Evolutionary conservation across 2,888 invertebrate genomes (phyloP), one percentile per base, ranked within the genome.

Genomic region (Octonoba sinensis): DNA sequence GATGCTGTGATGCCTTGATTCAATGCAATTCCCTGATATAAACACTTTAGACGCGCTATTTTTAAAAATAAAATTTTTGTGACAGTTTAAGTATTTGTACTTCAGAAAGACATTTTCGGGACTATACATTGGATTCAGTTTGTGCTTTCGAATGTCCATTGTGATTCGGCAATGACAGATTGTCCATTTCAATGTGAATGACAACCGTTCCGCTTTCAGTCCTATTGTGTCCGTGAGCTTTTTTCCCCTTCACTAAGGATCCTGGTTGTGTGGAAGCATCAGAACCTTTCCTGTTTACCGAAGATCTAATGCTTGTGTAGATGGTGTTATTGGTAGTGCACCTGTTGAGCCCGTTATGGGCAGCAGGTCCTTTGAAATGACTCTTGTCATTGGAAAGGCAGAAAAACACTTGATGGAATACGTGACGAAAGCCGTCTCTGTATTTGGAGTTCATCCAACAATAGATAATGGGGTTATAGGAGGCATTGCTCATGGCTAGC

Each of bases 401-500:
- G 20, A 65, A 73, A 16, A 60, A 54, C 1, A 64, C 3, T 1
- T 44, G 54, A 18, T 27, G 16, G 51, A 79, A 73, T 11, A 79
- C 79, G 13, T 84, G 76, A 2, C 59, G 20, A 82, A 88, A 88
- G 3, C 88, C 86, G 69, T 87, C 84, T 54, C 95, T 91, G 88
- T 95, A 96, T 76, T 94, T 91, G 15, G 92, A 91, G 89, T 95
- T 96, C 94, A 95, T 94, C 90, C 93, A 94, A 89, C 94, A 93
- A 89, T 95, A 95, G 86, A 95, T 95, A 86, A 95, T 92, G 47
- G 95, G 95, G 88, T 95, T 95, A 91, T 95, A 95, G 89, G 94
- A 94, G 84, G 93, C 93, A 88, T 95, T 95, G 0, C 85, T 84
- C 84, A 84, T 84, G 20, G 85, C 85, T 15, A 85, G 57, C 84